These are phyloP conservation scores for Miltochrista miniata DNA, from an alignment of 2,888 invertebrate genomes.

Conservation along the genomic window DNA sequence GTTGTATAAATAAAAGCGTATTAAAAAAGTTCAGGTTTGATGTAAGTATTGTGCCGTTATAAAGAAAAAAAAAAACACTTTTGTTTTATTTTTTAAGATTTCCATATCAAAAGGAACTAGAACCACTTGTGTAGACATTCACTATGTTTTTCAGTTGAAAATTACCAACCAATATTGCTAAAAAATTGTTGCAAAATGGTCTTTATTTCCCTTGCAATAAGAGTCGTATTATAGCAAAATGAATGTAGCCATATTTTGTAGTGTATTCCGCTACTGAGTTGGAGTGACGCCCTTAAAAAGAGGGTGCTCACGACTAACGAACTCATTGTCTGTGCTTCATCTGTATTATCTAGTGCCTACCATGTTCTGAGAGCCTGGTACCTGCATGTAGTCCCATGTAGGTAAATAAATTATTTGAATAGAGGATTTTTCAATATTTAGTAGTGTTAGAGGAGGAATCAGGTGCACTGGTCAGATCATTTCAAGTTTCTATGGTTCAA, in stretches of 20 bases:
- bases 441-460: too few species aligned
- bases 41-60: neutral
- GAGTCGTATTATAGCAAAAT: neutral
- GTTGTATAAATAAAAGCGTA: too few species aligned
- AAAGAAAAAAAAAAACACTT: neutral
- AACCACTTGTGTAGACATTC: conserved; percentile 31
- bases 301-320: conserved; percentile 72
- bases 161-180: conserved; percentile 5
- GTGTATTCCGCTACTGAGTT: conserved; percentile 38
- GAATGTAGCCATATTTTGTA: conserved; percentile 8
- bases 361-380: conserved; percentile 26
- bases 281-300: conserved; percentile 64
- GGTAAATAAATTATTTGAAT: too few species aligned
- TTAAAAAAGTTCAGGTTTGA: neutral
- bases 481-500: too few species aligned
- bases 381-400: conserved; percentile 1
- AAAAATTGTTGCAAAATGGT: conserved; percentile 7
- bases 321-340: conserved; percentile 65
- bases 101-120: conserved; percentile 16
- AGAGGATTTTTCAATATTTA: too few species aligned
- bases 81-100: conserved; percentile 17
- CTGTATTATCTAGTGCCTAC: conserved; percentile 32
- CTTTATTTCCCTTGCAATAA: conserved; percentile 10
- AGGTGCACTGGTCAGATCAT: too few species aligned
- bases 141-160: conserved; percentile 22